Base-by-base conservation (phyloP, 2,797 vertebrate genomes). In the Chelon labrosus region DNA sequence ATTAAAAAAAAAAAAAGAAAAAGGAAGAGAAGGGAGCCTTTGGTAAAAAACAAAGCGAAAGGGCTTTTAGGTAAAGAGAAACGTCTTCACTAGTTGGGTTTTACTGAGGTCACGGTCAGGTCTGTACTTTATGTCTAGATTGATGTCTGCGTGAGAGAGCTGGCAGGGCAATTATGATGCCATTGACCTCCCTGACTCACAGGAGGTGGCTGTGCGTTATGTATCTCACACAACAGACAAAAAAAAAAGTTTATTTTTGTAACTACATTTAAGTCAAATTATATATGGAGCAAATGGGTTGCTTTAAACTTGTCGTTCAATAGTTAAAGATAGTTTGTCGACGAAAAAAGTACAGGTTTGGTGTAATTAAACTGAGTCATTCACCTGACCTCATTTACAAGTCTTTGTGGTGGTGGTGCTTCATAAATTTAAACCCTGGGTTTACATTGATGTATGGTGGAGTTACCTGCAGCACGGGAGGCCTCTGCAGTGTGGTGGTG, bases 401-500 rank as follows among this genome's bases (percentile, higher is more conserved):
- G 3, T 57, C 8, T 38, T 31, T 44, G n/a, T 47, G 46, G 38
- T 31, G 8, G 13, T 8, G 3, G 19, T 14, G 8, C 10, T 66
- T 54, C 3, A 51, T 37, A 11, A 13, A 7, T 27, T 53, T 9
- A 41, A 10, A 11, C 14, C 1, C 13, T 11, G n/a, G 17, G n/a
- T 3, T 0, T 4, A 47, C 17, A 19, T 7, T 2, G 3, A 17
- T 13, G 13, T 39, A 13, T 50, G 37, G 14, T 20, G 11, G 12
- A 25, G 13, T 70, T 90, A 98, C 97, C 93, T 98, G 97, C 73
- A 97, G 94, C 11, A 96, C 94, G 1, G 96, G 95, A 44, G 97
- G 95, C 61, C 96, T 95, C 91, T 97, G 96, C 75, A 97, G 88
- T 14, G 96, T 93, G 16, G 96, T 94, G 38, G 95, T 94, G 74